Evolutionary conservation across 2,797 vertebrate species (phyloP).

Genomic region (Diglossa cyanea): DNA sequence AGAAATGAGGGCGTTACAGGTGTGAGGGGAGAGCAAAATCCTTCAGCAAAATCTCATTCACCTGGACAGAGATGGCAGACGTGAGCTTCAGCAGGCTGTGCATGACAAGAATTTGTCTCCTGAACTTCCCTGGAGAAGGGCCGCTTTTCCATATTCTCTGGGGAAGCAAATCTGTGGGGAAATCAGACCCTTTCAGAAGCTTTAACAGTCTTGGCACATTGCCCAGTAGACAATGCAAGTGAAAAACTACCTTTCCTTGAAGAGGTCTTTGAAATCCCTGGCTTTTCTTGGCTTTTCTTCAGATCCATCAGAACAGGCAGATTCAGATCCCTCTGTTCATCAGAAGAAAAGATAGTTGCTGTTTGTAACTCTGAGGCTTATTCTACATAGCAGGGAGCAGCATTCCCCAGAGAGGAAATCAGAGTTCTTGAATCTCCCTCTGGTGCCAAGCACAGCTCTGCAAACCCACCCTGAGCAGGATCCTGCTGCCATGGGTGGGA

Average conservation of each 20-base stretch:
- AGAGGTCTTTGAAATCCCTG: not conserved
- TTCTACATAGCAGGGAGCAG: not conserved
- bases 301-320: not conserved
- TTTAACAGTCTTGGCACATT: not conserved
- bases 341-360: not conserved
- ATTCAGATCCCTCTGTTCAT: not conserved
- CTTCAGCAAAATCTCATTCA: not conserved
- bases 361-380: not conserved
- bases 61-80: not conserved
- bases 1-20: not conserved
- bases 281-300: not conserved
- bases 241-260: not conserved
- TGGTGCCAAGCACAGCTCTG: not conserved
- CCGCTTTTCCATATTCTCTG: not conserved
- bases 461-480: not conserved
- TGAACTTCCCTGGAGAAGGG: not conserved
- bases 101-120: not conserved
- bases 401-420: not conserved
- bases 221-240: not conserved
- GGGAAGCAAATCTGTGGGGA: not conserved
- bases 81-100: not conserved
- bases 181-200: not conserved
- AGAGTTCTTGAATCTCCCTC: not conserved
- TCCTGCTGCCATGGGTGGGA: not conserved
- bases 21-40: not conserved